Percentiles rank a stretch among this genome's conserved stretches.
These are phyloP conservation scores for Cyanocitta stelleri DNA, from an alignment of 2,113 vertebrate genomes.

Conservation along the genomic window DNA sequence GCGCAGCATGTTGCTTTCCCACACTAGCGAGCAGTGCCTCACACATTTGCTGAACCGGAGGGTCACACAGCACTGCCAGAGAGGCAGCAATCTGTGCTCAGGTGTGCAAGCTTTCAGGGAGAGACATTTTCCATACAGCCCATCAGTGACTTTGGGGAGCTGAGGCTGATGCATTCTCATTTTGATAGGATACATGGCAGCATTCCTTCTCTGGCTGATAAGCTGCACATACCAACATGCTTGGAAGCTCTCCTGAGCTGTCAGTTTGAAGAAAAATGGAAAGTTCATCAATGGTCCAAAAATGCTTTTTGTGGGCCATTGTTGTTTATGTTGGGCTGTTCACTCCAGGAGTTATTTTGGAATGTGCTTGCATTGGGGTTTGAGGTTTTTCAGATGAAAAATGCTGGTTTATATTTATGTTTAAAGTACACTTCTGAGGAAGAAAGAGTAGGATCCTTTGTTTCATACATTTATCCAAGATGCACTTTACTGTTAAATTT, in stretches of 20 bases:
- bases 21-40: fast-evolving
- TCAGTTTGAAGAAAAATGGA: conserved; percentile 20
- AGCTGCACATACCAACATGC: background rate
- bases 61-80: background rate
- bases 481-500: background rate
- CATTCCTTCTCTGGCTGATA: background rate
- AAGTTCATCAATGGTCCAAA: background rate
- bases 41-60: background rate
- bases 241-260: conserved; percentile 7
- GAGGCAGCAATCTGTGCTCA: background rate
- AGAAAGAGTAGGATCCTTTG: background rate
- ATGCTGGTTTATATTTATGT: background rate
- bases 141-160: background rate
- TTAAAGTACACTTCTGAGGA: background rate
- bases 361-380: background rate
- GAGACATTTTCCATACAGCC: background rate
- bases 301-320: background rate
- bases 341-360: background rate
- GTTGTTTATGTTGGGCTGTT: background rate
- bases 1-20: background rate
- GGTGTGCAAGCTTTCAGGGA: background rate
- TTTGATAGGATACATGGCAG: background rate
- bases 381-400: conserved; percentile 32
- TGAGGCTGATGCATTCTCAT: background rate
- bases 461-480: background rate